A percentile compares a stretch with the other conserved stretches of the same genome.
Evolutionary conservation across 23 tunicate genomes (phyloP).

Genomic region (Trididemnum clinides): DNA sequence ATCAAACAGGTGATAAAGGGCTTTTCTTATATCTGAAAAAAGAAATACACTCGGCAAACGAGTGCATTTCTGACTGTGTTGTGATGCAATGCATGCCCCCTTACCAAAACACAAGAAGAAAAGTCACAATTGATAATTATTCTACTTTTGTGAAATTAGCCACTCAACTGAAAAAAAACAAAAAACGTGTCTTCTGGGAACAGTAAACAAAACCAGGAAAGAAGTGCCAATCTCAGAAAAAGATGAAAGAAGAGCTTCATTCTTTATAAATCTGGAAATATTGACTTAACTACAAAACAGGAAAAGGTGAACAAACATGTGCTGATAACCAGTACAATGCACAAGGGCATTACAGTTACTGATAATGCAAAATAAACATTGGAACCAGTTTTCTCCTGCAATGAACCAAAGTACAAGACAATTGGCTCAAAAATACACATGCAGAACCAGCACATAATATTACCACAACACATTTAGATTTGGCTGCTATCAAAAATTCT

Average conservation of each 20-base stretch:
- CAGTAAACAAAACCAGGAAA: constrained; percentile 38
- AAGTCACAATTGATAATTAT: constrained; percentile 13
- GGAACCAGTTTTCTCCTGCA: constrained; percentile 26
- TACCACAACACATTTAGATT: constrained; percentile 1
- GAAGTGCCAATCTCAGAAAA: constrained; percentile 34
- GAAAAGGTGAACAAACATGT: constrained; percentile 38
- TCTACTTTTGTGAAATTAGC: constrained; percentile 23
- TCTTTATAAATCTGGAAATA: constrained; percentile 18
- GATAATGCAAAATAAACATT: constrained; percentile 37
- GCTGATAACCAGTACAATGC: constrained; percentile 30
- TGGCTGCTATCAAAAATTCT: constrained; percentile 28
- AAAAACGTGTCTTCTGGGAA: constrained; percentile 36
- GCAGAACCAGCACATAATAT: constrained; percentile 34
- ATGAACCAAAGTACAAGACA: constrained; percentile 33
- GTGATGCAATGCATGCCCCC: constrained; percentile 28
- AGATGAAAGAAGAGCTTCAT: constrained; percentile 32
- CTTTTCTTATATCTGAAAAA: constrained; percentile 22
- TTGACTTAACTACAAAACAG: constrained; percentile 2
- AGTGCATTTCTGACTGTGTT: constrained; percentile 24
- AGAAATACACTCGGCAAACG: constrained; percentile 28
- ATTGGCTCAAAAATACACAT: constrained; percentile 24
- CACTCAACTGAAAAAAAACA: constrained; percentile 28
- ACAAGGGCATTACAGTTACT: constrained; percentile 29
- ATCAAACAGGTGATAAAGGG: constrained; percentile 27
- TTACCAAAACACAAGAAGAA: constrained; percentile 3